Base-by-base conservation (phyloP, 2,888 invertebrate genomes). In the Eledona agricola region DNA sequence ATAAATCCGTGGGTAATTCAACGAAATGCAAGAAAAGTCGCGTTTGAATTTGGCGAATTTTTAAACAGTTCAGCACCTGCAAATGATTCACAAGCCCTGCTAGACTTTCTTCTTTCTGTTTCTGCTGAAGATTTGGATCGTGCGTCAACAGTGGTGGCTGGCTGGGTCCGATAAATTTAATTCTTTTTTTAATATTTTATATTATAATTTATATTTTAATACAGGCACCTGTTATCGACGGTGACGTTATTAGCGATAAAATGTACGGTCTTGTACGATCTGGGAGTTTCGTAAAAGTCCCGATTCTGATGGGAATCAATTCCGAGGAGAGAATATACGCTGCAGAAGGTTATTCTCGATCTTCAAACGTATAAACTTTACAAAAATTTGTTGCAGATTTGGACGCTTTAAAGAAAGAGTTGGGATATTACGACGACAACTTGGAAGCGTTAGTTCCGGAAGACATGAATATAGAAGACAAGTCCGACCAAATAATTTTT, bases 11-110 rank as follows among this genome's bases (percentile, higher is more conserved):
- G 65, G 64, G 54, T 59, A 2, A 59, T 54, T 22, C 64, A 66
- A 46, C 55, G 60, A 26, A 55, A 63, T 29, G 60, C 69, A 2
- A 55, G 60, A 19, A 53, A 60, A n/a, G 65, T 62, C 6, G 67
- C 69, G 9, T 67, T 65, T 22, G 40, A 55, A 12, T 35, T 35
- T 1, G 51, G 64, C 9, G 64, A 63, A 1, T 29, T 35, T 22
- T 38, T 50, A 4, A 47, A 58, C 23, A 52, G 59, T 46, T 28
- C 51, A 4, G 46, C 7, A 9, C 51, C 51, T 42, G 23, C 28
- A 32, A 16, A 25, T 4, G 55, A 55, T 11, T 60, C 63, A 6
- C 50, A 47, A 2, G 55, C 58, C 22, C 25, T 67, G 3, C 52
- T 63, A 5, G 26, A 58, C n/a, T 65, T 54, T 38, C 47, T 67